Base-by-base conservation (phyloP, 2,888 invertebrate genomes). In the Leucozona laternaria region DNA sequence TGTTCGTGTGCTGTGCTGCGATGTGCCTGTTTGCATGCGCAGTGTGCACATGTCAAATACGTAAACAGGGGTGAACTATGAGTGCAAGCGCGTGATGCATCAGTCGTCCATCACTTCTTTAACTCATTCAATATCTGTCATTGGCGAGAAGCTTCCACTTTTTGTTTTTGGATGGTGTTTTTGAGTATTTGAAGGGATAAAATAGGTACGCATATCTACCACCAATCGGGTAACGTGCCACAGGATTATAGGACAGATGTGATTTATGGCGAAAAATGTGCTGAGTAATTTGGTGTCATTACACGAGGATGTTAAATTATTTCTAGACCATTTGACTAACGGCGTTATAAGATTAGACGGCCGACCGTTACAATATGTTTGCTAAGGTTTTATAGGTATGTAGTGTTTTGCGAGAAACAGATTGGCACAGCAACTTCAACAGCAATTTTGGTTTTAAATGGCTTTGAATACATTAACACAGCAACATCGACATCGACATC, bases 51-150 rank as follows among this genome's bases (percentile, higher is more conserved):
- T 86, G 86, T 45, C 79, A 20, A 37, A 28, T 34, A 40, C 66
- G 57, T 76, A 81, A 81, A 82, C 64, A 86, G 64, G 86, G 86
- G 86, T 86, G 86, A 85, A 73, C 53, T 64, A 73, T 81, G 77
- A 53, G 48, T 77, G 77, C 62, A 68, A 60, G 62, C 72, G 57
- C 72, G 43, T 73, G 85, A 77, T 66, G 25, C 76, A 71, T 71
- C 72, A 57, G 64, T 45, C 73, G 86, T 76, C 31, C 82, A 75
- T 86, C 82, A 75, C 50, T 73, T 66, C 50, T 73, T 66, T 34
- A 77, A 68, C 53, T 55, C 68, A 48, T 53, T 70, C 53, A 31
- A 25, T 62, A n/a, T 50, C 31, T 28, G 75, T 77, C 77, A 76
- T 80, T 76, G 80, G 76, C 78, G 60, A 70, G 34, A 50, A 50